Conservation (phyloP, 2,113 vertebrate species). For the Acinonyx jubatus region DNA sequence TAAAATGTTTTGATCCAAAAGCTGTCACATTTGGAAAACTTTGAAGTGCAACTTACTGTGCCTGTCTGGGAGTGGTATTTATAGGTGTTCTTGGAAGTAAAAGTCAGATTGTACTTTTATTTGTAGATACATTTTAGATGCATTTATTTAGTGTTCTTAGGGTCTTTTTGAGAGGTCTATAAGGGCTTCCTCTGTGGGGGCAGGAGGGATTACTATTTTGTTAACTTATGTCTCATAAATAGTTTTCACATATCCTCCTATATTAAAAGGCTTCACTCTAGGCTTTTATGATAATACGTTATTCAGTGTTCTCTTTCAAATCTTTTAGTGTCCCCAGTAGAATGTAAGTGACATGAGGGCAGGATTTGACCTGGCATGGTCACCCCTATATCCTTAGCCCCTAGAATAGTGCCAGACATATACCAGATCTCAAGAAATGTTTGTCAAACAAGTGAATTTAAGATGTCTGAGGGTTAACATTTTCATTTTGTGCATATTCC, state of each 20-base stretch:
- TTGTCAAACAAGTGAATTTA: constrained; percentile 41
- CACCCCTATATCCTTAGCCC: neutral
- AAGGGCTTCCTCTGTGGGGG: neutral
- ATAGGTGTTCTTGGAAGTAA: constrained; percentile 13
- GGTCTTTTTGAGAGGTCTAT: neutral
- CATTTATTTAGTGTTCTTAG: neutral
- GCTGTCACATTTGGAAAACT: constrained; percentile 46
- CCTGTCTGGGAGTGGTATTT: neutral
- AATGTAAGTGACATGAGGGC: neutral
- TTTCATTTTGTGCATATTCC: constrained; percentile 17
- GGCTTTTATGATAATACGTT: constrained; percentile 13
- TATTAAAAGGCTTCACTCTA: constrained; percentile 18
- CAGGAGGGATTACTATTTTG: neutral
- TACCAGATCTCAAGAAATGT: neutral
- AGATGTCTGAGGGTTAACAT: constrained; percentile 23
- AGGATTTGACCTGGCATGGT: constrained; percentile 11
- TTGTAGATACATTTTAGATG: constrained; percentile 42
- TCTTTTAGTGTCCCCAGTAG: neutral
- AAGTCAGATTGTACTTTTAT: constrained; percentile 32
- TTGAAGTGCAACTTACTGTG: neutral
- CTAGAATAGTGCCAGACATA: neutral
- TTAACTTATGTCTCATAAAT: constrained; percentile 16
- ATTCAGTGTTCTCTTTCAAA: constrained; percentile 1
- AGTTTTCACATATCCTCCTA: neutral
- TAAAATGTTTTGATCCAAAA: constrained; percentile 14